Conservation (phyloP, 2,888 invertebrate species). For the Amphiduros pacificus region DNA sequence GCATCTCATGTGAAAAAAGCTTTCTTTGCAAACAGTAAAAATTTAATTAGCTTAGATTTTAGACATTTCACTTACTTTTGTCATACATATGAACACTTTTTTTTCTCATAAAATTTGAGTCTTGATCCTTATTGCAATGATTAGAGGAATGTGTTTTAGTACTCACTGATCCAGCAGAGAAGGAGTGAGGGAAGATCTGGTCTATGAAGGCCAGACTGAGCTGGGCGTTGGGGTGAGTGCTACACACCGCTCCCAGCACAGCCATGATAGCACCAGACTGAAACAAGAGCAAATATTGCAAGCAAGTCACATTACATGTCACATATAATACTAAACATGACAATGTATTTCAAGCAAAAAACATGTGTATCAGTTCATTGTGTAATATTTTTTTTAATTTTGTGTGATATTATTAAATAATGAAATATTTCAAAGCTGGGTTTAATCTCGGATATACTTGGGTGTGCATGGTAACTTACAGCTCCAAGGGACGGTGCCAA, state of each 20-base stretch:
- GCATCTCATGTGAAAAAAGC: neutral
- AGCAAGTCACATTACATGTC: too few species aligned
- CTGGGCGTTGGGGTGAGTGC: constrained; percentile 84
- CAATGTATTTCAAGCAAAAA: too few species aligned
- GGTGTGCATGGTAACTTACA: too few species aligned
- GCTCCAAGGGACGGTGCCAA: constrained; percentile 87
- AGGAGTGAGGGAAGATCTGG: constrained; percentile 70
- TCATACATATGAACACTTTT: neutral
- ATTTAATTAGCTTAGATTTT: neutral
- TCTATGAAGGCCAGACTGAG: constrained; percentile 89
- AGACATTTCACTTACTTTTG: neutral
- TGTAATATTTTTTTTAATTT: too few species aligned
- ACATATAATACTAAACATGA: too few species aligned
- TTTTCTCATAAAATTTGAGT: neutral
- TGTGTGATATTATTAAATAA: too few species aligned
- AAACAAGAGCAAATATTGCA: too few species aligned
- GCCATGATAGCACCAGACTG: constrained; percentile 96
- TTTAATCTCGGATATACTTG: too few species aligned
- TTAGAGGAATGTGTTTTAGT: neutral
- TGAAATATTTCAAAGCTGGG: too few species aligned
- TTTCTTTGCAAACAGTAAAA: neutral
- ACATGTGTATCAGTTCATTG: too few species aligned
- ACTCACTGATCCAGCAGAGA: constrained; percentile 70
- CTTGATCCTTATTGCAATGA: neutral
- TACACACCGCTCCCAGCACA: constrained; percentile 82